phyloP scores from a whole-genome alignment of 2,888 invertebrate genomes.

The Oegoconia quadripuncta region DNA sequence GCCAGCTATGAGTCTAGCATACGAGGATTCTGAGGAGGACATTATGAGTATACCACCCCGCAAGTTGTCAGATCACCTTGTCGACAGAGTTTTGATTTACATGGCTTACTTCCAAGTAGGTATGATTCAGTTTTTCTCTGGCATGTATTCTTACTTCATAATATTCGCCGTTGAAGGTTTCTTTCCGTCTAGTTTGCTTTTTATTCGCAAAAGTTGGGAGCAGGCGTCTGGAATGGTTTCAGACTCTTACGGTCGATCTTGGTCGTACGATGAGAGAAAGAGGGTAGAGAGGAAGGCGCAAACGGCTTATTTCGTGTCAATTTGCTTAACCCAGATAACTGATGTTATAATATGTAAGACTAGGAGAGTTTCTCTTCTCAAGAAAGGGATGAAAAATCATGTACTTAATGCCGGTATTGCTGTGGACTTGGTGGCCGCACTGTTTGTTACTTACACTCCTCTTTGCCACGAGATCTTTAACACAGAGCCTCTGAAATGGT shows the following conservation, averaged over 20 bases:
- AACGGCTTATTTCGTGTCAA: constrained; percentile 88
- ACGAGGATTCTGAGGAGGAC: constrained; percentile 86
- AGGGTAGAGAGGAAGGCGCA: constrained; percentile 85
- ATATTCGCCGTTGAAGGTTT: constrained; percentile 90
- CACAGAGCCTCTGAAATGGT: constrained; percentile 83
- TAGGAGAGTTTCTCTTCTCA: constrained; percentile 83
- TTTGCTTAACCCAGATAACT: constrained; percentile 88
- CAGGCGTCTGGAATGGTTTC: constrained; percentile 75
- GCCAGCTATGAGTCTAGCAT: constrained; percentile 88
- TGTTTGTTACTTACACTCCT: constrained; percentile 84
- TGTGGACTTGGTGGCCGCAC: constrained; percentile 82
- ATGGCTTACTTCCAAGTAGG: constrained; percentile 93
- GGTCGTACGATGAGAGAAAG: constrained; percentile 85
- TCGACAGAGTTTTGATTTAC: constrained; percentile 81
- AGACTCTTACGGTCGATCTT: constrained; percentile 88
- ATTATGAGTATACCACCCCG: constrained; percentile 83
- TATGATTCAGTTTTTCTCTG: constrained; percentile 89
- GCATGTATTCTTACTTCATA: constrained; percentile 88
- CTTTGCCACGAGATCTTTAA: constrained; percentile 83
- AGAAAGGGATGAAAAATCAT: constrained; percentile 87
- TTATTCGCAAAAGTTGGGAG: constrained; percentile 87
- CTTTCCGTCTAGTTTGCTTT: constrained; percentile 82
- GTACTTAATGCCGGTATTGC: constrained; percentile 81
- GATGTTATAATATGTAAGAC: constrained; percentile 90
- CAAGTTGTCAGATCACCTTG: constrained; percentile 74